Evolutionary conservation across 2,888 invertebrate genomes (phyloP), one percentile per base, ranked within the genome.

Genomic region (Meiosimyza platycephala): DNA sequence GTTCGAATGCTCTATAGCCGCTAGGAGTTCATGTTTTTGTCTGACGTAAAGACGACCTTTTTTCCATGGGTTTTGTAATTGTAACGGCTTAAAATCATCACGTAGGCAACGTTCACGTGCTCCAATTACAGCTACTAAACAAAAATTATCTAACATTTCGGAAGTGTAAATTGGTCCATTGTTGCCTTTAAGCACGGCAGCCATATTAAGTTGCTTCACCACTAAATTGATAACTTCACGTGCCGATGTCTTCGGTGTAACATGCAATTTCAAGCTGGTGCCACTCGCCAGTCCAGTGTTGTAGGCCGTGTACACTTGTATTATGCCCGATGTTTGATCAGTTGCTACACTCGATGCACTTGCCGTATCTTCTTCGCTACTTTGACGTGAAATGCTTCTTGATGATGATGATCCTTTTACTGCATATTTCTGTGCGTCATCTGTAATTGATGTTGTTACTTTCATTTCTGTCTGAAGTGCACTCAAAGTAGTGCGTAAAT

Each of bases 211-310:
- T 86, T 99, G 98, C 85, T 96, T 95, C 70, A 99, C 95, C 28
- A 99, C 97, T 76, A 98, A 90, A 87, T 97, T 95, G 76, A 99
- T 95, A 70, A 99, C 97, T 88, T 99, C 98, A 16, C 96, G 90
- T 0, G 98, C 96, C 0, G 97, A 95, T 0, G 99, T 99, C 79
- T 94, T 91, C 0, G 95, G 93, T 0, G 96, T 97, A 0, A 99
- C 96, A 86, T 97, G 97, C 4, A 99, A 89, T 81, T 97, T 96
- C 51, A 99, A 91, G 80, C 97, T 96, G 0, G 97, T 97, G 7
- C 97, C 98, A 75, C 92, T 93, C 1, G 97, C 95, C 78, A 99
- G 88, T 11, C 98, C 98, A 0, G 97, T 97, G 79, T 98, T 95
- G 86, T 98, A 99, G 0, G 98, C 98, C 7, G 98, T 97, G 84